phyloP scores from a whole-genome alignment of 1,140 invertebrate species.

The Tetragonula clypearis region DNA sequence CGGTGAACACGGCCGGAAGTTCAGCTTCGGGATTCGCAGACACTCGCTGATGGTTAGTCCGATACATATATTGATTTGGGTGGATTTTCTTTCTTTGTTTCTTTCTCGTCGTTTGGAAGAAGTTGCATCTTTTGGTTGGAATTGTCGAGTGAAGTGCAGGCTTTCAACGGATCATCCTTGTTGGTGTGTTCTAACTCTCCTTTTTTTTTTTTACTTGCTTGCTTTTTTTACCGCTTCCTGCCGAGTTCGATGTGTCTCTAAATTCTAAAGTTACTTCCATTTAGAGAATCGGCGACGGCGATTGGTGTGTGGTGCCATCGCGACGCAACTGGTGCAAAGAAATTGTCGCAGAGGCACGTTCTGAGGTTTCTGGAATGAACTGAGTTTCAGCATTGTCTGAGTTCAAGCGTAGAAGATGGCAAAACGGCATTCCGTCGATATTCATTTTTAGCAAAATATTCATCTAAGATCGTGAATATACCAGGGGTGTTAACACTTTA shows the following conservation, averaged over 20 bases:
- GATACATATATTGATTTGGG: background rate
- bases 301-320: too few relatives aligned
- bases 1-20: slow-evolving; percentile 77
- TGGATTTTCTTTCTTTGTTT: background rate
- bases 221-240: background rate
- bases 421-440: too few relatives aligned
- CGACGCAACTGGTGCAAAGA: too few relatives aligned
- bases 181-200: background rate
- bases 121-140: background rate
- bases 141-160: too few relatives aligned
- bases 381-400: too few relatives aligned
- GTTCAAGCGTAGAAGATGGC: too few relatives aligned
- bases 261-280: too few relatives aligned
- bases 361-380: too few relatives aligned
- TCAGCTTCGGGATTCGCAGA: slow-evolving; percentile 82
- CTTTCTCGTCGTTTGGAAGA: background rate
- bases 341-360: too few relatives aligned
- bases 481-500: background rate
- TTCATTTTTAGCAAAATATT: too few relatives aligned
- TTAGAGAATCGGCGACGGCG: too few relatives aligned
- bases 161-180: background rate
- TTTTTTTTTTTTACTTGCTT: background rate
- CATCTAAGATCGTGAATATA: background rate
- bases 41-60: slow-evolving; percentile 83
- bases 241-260: too few relatives aligned